Evolutionary conservation across 53 echinoderm and acorn worm species (phyloP), one percentile per base, ranked within the genome.

Genomic region (Stichopus horrens): DNA sequence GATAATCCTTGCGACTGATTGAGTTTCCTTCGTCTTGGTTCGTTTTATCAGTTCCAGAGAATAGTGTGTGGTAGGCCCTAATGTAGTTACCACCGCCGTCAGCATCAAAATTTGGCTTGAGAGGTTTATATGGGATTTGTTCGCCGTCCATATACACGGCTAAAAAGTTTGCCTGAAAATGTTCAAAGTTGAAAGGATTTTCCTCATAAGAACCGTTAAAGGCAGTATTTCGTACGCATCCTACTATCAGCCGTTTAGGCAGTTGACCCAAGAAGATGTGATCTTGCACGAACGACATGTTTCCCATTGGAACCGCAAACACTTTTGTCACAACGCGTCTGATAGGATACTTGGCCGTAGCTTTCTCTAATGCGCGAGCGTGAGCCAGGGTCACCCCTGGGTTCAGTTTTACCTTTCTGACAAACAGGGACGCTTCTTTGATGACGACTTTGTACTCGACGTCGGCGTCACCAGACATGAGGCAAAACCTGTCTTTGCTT

Each of bases 181-280:
- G 77, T 8, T 93, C 86, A 73, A 95, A 93, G 75, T 95, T 95
- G 74, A 77, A 93, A 1, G 93, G 95, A 55, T 95, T 95, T 55
- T 90, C 80, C 1, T 9, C 51, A 74, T 91, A 94, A 51, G 77
- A 74, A 7, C 92, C 92, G 83, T 90, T 93, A 65, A 92, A 95
- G 0, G 92, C 92, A 4, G 86, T 88, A 74, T 90, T 93, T 5
- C 76, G 53, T 0, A 95, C 92, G 13, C 89, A 88, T 5, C 91
- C 92, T 0, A 95, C 23, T 7, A 95, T 86, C 18, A 95, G 7
- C 16, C 93, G 63, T 23, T 91, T 93, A 2, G 95, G 95, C 5
- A 94, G 23, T 55, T 92, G 90, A 92, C 94, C n/a, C n/a, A n/a
- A n/a, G n/a, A n/a, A n/a, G n/a, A n/a, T n/a, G n/a, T n/a, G n/a